These are phyloP conservation scores for Chamaea fasciata DNA, from an alignment of 2,113 vertebrate genomes.

Conservation along the genomic window DNA sequence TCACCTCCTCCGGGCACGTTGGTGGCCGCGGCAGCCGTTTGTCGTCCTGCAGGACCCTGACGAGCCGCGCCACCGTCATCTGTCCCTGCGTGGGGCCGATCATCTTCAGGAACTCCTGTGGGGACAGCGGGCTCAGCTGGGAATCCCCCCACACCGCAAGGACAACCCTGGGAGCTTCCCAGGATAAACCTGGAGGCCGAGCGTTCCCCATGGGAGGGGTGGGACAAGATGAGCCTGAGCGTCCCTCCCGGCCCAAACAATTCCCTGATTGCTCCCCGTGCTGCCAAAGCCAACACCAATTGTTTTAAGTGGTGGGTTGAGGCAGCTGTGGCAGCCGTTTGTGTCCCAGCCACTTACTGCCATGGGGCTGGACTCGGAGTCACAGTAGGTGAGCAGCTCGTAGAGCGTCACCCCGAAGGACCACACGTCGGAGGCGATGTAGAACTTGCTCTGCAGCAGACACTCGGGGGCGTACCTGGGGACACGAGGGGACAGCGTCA, in stretches of 20 bases:
- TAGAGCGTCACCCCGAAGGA: conserved; percentile 96
- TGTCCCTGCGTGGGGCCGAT: conserved; percentile 90
- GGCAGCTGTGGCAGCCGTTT: neutral
- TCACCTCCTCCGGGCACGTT: conserved; percentile 81
- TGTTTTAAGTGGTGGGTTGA: fast-evolving
- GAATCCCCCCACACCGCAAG: neutral
- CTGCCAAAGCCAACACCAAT: fast-evolving
- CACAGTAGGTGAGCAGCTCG: conserved; percentile 92
- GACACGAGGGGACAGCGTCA: fast-evolving
- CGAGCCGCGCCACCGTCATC: conserved; percentile 90
- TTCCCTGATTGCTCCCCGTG: neutral
- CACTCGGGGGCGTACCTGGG: conserved; percentile 95
- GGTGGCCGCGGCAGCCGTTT: conserved; percentile 82
- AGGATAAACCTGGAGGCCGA: neutral
- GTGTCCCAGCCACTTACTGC: conserved; percentile 65
- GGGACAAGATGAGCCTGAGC: fast-evolving
- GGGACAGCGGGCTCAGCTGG: neutral
- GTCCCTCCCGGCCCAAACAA: neutral
- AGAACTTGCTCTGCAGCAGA: conserved; percentile 91
- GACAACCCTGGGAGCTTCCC: fast-evolving
- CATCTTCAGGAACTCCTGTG: conserved; percentile 87
- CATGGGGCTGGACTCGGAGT: conserved; percentile 86
- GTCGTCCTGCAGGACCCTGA: conserved; percentile 81
- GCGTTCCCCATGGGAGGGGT: neutral
- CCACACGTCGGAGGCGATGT: conserved; percentile 94